A percentile compares a stretch with the other conserved stretches of the same genome.
These are phyloP conservation scores for Dolichallabes microphthalmus DNA, from an alignment of 2,113 vertebrate genomes.

Conservation along the genomic window DNA sequence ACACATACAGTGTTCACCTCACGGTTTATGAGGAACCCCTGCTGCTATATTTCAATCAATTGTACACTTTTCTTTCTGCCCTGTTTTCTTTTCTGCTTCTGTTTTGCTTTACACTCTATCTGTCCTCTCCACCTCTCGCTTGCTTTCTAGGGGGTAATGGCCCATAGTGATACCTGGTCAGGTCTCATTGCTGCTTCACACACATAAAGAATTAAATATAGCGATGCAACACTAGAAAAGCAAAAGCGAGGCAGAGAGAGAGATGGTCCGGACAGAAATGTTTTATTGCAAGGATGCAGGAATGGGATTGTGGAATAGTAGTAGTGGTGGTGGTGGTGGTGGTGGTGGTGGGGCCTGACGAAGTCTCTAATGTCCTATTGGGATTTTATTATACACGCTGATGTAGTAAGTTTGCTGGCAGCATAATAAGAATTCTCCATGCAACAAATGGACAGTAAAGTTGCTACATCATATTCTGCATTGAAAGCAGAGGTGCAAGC, in stretches of 20 bases:
- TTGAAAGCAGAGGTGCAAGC: neutral
- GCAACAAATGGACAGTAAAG: neutral
- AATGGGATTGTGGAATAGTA: neutral
- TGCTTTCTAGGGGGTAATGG: constrained; percentile 37
- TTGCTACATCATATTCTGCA: neutral
- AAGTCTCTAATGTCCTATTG: neutral
- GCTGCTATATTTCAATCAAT: constrained; percentile 57
- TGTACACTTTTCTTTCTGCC: constrained; percentile 36
- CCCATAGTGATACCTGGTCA: constrained; percentile 35
- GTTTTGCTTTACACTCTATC: constrained; percentile 29
- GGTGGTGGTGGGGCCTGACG: neutral
- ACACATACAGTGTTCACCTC: constrained; percentile 31
- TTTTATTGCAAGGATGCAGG: neutral
- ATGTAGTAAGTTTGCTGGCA: neutral
- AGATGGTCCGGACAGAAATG: neutral
- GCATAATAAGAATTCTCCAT: neutral
- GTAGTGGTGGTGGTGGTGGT: neutral
- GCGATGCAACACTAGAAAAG: neutral
- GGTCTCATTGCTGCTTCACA: constrained; percentile 10
- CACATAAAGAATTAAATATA: constrained; percentile 35
- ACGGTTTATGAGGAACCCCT: constrained; percentile 47
- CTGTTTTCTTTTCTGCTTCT: constrained; percentile 31
- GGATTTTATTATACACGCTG: neutral
- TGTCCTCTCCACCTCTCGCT: constrained; percentile 38
- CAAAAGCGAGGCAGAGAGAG: neutral